Evolutionary conservation across 2,797 vertebrate species (phyloP).

Genomic region (Paedocypris micromegethes): DNA sequence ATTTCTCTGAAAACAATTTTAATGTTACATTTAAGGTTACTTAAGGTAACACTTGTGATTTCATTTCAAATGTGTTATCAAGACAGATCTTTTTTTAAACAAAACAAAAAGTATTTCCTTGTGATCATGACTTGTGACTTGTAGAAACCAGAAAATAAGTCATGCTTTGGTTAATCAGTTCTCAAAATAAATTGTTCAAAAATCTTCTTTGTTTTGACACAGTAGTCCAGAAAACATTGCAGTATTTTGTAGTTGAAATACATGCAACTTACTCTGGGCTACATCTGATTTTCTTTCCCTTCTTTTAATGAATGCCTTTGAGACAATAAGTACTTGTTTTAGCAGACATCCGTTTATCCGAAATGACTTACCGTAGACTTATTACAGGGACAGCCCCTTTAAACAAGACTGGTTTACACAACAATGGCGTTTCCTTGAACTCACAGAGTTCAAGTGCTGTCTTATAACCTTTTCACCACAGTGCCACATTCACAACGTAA

Average conservation of each 20-base stretch:
- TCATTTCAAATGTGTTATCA: too few species aligned
- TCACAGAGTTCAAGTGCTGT: not conserved
- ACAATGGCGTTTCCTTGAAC: not conserved
- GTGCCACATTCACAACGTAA: not conserved
- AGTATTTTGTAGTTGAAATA: not conserved
- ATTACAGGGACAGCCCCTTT: slow-evolving; percentile 17
- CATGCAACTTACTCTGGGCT: slow-evolving; percentile 4
- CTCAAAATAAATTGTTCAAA: too few species aligned
- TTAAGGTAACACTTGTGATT: too few species aligned
- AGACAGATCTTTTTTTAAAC: too few species aligned
- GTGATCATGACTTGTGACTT: too few species aligned
- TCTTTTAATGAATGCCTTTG: slow-evolving; percentile 27
- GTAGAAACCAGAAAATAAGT: too few species aligned
- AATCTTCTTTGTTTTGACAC: not conserved
- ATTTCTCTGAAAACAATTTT: too few species aligned
- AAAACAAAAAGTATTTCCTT: too few species aligned
- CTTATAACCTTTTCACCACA: not conserved
- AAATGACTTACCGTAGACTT: slow-evolving; percentile 14
- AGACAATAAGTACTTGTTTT: slow-evolving; percentile 23
- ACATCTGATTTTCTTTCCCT: slow-evolving; percentile 22
- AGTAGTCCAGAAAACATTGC: not conserved
- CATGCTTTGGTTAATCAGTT: too few species aligned
- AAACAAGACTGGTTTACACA: slow-evolving; percentile 12
- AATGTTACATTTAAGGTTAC: too few species aligned
- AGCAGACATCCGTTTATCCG: slow-evolving; percentile 25